Conservation (phyloP, 2,797 vertebrate genomes). For the Coccyzus lansbergi region DNA sequence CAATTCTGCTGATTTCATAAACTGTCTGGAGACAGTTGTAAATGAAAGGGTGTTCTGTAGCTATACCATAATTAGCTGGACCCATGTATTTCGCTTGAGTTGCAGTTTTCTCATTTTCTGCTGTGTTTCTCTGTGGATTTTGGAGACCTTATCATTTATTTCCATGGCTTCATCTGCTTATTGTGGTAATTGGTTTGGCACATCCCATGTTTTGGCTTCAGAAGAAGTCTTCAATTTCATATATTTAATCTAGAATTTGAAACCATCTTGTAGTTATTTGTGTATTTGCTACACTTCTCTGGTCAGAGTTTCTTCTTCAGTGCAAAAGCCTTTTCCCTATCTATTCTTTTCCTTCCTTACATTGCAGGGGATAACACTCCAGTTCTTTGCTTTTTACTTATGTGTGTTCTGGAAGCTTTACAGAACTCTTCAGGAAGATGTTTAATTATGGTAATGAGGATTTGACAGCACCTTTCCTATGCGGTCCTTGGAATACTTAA, state of each 20-base stretch:
- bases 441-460: not conserved
- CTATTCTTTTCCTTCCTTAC: not conserved
- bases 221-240: not conserved
- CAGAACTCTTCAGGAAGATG: not conserved
- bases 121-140: constrained; percentile 17
- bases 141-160: constrained; percentile 14
- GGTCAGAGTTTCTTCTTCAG: not conserved
- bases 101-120: not conserved
- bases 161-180: not conserved
- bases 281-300: not conserved
- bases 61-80: not conserved
- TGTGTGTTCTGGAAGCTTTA: not conserved
- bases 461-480: not conserved
- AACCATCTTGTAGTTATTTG: not conserved
- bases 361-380: not conserved
- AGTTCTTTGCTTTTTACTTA: not conserved
- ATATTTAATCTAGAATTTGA: not conserved
- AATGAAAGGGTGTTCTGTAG: not conserved
- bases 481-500: not conserved
- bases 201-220: not conserved
- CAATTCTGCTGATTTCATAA: not conserved
- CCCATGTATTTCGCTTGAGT: not conserved
- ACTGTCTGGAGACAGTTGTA: not conserved
- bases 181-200: not conserved
- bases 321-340: not conserved